phyloP scores from a whole-genome alignment of 1,140 invertebrate genomes.

The Sinonovacula constricta region DNA sequence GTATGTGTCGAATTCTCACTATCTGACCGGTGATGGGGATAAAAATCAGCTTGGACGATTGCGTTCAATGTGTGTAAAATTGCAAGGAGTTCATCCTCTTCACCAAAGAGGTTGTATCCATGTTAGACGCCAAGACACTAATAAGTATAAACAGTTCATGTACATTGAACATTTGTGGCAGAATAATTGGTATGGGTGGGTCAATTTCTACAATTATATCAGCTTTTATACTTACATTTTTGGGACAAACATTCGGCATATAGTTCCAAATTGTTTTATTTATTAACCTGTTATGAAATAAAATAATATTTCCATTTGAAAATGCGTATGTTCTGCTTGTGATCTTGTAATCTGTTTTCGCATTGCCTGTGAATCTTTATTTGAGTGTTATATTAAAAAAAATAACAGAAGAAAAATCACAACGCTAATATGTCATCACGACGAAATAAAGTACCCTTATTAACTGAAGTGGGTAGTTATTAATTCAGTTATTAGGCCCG shows the following conservation, averaged over 20 bases:
- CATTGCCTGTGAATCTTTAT: no score
- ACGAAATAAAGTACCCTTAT: no score
- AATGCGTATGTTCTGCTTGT: no score
- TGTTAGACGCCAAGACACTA: not conserved
- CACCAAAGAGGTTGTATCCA: not conserved
- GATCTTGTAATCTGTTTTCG: no score
- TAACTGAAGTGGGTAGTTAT: no score
- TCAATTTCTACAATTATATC: not conserved
- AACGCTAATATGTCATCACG: no score
- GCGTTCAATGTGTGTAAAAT: not conserved
- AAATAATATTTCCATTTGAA: no score
- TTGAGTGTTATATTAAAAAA: no score
- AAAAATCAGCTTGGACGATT: not conserved
- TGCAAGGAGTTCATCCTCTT: not conserved
- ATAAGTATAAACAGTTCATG: not conserved
- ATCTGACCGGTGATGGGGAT: not conserved
- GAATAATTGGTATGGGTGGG: conserved; percentile 1
- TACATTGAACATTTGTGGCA: not conserved
- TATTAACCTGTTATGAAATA: no score
- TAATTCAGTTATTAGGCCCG: no score
- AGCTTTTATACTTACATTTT: not conserved
- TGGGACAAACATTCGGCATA: not conserved
- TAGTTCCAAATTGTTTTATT: no score
- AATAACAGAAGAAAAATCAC: no score
- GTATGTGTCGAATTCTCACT: not conserved